These are phyloP conservation scores for Pachydiplax longipennis DNA, from an alignment of 2,888 invertebrate genomes.

Conservation along the genomic window DNA sequence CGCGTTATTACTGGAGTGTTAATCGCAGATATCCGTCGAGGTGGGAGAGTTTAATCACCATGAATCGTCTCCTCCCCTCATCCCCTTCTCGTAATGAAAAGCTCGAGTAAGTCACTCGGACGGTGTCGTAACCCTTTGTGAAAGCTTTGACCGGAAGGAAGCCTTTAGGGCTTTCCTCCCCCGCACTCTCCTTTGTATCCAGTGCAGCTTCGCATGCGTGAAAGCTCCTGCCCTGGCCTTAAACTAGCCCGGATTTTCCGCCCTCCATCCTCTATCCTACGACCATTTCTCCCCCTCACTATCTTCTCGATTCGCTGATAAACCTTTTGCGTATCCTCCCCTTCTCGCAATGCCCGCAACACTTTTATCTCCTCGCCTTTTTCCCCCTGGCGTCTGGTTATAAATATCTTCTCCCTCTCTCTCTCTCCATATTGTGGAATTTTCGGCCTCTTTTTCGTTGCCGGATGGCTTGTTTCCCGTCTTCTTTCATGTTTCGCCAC, in stretches of 20 bases:
- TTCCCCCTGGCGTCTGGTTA: background rate
- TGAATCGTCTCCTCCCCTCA: background rate
- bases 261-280: background rate
- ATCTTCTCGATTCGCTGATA: background rate
- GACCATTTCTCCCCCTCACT: background rate
- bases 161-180: constrained; percentile 8
- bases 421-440: background rate
- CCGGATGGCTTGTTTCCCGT: constrained; percentile 9
- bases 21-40: background rate
- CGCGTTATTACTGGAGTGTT: background rate
- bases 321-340: background rate
- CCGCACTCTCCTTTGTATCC: background rate
- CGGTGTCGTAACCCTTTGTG: constrained; percentile 30
- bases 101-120: background rate
- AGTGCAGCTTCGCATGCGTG: background rate
- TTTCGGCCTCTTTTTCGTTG: background rate
- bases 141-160: constrained; percentile 38
- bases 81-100: background rate
- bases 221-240: background rate
- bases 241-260: background rate
- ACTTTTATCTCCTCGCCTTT: background rate
- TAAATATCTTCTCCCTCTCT: background rate
- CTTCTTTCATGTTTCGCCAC: constrained; percentile 18
- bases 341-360: background rate
- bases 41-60: background rate